These are phyloP conservation scores for Formica exsecta DNA, from an alignment of 1,140 invertebrate species.

Conservation along the genomic window DNA sequence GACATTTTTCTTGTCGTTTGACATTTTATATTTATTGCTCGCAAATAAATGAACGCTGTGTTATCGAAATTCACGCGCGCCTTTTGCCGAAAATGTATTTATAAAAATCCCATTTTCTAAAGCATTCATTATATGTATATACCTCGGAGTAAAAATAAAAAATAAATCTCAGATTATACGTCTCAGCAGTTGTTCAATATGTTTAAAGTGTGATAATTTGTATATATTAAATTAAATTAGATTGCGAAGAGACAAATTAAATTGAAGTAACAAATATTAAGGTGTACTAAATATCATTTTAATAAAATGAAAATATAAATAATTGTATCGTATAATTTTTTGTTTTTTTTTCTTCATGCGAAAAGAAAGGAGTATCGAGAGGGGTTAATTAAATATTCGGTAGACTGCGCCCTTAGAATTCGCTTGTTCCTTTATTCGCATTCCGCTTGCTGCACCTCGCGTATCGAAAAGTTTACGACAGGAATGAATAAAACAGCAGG, in stretches of 20 bases:
- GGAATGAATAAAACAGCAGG: slow-evolving; percentile 61
- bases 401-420: slow-evolving; percentile 27
- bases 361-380: not conserved
- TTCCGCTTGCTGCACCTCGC: slow-evolving; percentile 7
- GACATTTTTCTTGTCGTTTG: slow-evolving; percentile 22
- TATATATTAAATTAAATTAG: slow-evolving; percentile 1
- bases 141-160: not conserved
- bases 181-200: not conserved
- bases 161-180: not conserved
- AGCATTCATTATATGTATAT: not conserved
- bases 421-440: not conserved
- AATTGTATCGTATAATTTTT: not conserved
- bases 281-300: not conserved
- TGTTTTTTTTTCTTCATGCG: not conserved
- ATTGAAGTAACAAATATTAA: not conserved
- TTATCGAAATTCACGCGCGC: slow-evolving; percentile 18
- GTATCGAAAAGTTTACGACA: slow-evolving; percentile 54
- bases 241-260: not conserved
- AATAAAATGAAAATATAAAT: not conserved
- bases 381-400: slow-evolving; percentile 58
- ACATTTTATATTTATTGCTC: slow-evolving; percentile 26
- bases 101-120: not conserved
- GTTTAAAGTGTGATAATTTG: too few species aligned
- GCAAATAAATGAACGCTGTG: slow-evolving; percentile 5
- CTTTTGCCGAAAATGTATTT: slow-evolving; percentile 17